Percentiles rank a stretch among this genome's conserved stretches.
phyloP scores from a whole-genome alignment of 1,140 invertebrate genomes.

The Lucilia sericata region DNA sequence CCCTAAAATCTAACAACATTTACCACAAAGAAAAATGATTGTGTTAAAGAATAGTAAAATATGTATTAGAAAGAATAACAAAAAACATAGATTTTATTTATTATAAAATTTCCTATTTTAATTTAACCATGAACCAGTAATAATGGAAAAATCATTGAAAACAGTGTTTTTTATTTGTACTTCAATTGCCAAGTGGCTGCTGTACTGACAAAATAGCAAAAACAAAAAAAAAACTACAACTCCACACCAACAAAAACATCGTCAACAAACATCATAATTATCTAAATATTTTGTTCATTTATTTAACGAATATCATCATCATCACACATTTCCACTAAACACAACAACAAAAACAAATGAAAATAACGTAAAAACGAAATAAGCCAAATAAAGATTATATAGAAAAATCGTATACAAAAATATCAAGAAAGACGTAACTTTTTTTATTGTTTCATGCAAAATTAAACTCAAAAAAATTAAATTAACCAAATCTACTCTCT shows the following conservation, averaged over 20 bases:
- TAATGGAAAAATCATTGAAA: background rate
- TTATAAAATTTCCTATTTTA: no score
- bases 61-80: no score
- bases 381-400: background rate
- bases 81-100: no score
- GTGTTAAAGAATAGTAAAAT: no score
- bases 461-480: background rate
- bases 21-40: background rate
- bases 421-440: background rate
- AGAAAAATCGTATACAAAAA: background rate
- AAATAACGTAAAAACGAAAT: background rate
- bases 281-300: background rate
- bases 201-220: background rate
- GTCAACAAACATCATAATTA: conserved; percentile 12
- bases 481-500: background rate
- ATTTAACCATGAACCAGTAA: background rate
- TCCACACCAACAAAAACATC: background rate
- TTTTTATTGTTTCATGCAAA: background rate
- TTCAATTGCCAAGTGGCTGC: conserved; percentile 15
- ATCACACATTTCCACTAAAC: background rate
- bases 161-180: background rate
- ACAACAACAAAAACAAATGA: background rate
- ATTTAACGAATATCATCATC: conserved; percentile 7
- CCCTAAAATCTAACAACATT: background rate
- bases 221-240: background rate